Percentiles rank a stretch among this genome's conserved stretches.
These are phyloP conservation scores for Temnothorax nylanderi DNA, from an alignment of 1,140 invertebrate species.

Conservation along the genomic window DNA sequence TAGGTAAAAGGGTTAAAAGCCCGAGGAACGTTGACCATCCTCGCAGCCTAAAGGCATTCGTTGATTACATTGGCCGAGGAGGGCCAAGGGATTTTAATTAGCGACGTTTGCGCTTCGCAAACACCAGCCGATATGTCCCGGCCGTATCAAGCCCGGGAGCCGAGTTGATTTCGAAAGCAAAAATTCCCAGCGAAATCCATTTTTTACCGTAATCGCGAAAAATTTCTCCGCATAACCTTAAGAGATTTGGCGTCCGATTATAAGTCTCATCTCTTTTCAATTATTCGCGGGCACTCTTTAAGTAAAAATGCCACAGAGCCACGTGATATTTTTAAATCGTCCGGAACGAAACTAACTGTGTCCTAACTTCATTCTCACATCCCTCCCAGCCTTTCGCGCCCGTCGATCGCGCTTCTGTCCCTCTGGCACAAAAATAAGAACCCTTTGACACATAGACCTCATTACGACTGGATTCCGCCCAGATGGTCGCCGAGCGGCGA, in stretches of 20 bases:
- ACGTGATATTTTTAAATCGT: conserved; percentile 27
- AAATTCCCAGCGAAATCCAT: conserved; percentile 49
- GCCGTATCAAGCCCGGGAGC: conserved; percentile 29
- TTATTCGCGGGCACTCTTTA: not conserved
- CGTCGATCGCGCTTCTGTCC: not conserved
- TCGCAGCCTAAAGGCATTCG: conserved; percentile 81
- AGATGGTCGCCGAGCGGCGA: conserved; percentile 19
- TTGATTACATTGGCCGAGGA: conserved; percentile 81
- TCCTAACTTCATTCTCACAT: conserved; percentile 9
- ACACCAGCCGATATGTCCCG: conserved; percentile 77
- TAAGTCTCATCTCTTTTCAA: not conserved
- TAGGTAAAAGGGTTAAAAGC: conserved; percentile 67
- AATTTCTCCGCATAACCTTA: not conserved
- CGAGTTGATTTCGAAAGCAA: conserved; percentile 49
- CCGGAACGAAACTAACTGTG: conserved; percentile 17
- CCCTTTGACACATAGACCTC: conserved; percentile 63
- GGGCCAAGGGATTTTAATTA: conserved; percentile 85
- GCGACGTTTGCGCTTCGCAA: conserved; percentile 83
- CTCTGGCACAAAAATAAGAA: conserved; percentile 41
- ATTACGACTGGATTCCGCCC: conserved; percentile 68
- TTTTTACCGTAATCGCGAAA: conserved; percentile 32
- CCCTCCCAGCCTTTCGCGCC: not conserved
- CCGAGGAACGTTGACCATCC: conserved; percentile 79
- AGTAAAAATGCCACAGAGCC: not conserved
- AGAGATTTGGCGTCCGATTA: not conserved